Conservation (phyloP, 2,797 vertebrate genomes). For the Lophura swinhoii region DNA sequence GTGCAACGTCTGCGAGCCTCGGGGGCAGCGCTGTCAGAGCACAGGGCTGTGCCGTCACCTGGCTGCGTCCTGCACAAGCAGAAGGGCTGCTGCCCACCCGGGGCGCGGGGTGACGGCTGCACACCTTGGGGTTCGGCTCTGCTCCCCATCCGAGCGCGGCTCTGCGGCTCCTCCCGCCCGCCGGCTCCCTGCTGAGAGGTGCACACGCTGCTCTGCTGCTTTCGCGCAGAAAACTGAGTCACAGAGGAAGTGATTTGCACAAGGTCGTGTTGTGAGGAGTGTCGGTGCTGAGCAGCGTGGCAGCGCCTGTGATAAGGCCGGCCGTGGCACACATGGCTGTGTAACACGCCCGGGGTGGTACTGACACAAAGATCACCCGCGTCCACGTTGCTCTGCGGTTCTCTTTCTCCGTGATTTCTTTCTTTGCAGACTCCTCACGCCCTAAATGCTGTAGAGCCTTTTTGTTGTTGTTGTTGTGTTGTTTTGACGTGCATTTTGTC, state of each 20-base stretch:
- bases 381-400: fast-evolving
- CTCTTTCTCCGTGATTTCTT: background rate
- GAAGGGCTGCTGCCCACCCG: background rate
- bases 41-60: background rate
- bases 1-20: background rate
- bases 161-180: background rate
- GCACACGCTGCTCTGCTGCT: background rate
- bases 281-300: background rate
- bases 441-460: background rate
- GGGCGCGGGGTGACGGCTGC: background rate
- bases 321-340: background rate
- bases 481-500: background rate
- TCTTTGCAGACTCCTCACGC: background rate
- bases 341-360: background rate
- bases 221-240: background rate
- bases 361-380: background rate
- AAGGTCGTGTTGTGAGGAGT: background rate
- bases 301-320: background rate
- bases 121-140: background rate
- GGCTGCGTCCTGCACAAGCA: background rate
- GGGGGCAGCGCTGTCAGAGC: background rate
- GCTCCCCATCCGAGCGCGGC: no score
- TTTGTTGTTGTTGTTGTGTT: background rate
- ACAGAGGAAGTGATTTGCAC: slow-evolving; percentile 14
- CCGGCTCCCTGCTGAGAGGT: background rate